A percentile compares a stretch with the other conserved stretches of the same genome.
These are phyloP conservation scores for Sminthurides aquaticus DNA, from an alignment of 2,888 invertebrate genomes.

Conservation along the genomic window DNA sequence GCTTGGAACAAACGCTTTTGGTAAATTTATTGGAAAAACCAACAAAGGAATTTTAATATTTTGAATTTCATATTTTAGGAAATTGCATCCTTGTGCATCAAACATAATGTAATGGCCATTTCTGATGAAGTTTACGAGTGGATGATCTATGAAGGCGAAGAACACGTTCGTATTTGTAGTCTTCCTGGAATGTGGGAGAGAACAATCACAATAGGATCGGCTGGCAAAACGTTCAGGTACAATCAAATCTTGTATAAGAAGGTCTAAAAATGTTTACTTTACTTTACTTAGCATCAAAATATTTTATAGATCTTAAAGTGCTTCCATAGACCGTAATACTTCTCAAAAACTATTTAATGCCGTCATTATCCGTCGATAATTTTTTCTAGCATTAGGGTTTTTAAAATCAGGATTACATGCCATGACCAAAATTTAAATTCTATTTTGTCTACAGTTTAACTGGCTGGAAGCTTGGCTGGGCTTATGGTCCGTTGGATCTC, in stretches of 20 bases:
- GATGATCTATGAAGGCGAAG: slow-evolving; percentile 74
- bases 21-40: not conserved
- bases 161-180: slow-evolving; percentile 61
- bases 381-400: no score
- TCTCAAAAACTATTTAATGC: no score
- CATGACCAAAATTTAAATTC: not conserved
- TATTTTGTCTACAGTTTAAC: slow-evolving; percentile 51
- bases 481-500: slow-evolving; percentile 52
- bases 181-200: slow-evolving; percentile 54
- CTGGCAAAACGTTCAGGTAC: slow-evolving; percentile 51
- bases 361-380: no score
- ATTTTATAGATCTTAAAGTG: no score
- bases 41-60: not conserved
- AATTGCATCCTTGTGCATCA: slow-evolving; percentile 82
- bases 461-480: slow-evolving; percentile 56
- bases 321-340: no score
- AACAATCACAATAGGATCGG: slow-evolving; percentile 56
- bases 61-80: slow-evolving; percentile 49
- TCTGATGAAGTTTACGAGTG: slow-evolving; percentile 94
- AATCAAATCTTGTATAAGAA: not conserved
- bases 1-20: not conserved
- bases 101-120: slow-evolving; percentile 83
- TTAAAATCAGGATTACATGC: no score
- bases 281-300: no score
- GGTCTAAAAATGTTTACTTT: no score